Conservation (phyloP, 2,888 invertebrate genomes). For the Magallana nippona region DNA sequence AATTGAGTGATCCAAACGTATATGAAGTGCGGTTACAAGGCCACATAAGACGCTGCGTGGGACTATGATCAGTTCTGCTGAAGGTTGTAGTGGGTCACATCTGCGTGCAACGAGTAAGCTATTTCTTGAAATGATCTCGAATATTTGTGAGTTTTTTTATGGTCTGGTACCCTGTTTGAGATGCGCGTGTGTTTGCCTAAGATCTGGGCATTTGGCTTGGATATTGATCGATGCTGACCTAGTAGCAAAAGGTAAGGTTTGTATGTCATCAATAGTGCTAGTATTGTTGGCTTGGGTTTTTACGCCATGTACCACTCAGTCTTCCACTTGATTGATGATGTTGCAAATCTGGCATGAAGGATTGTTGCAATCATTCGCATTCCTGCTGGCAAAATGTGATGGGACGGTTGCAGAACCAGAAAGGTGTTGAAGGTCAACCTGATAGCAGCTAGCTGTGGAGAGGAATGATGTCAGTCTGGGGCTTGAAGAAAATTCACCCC, state of each 20-base stretch:
- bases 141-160: constrained; percentile 58
- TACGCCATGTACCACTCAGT: constrained; percentile 40
- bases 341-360: constrained; percentile 56
- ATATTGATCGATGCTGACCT: constrained; percentile 55
- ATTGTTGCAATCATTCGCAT: constrained; percentile 49
- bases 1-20: constrained; percentile 58
- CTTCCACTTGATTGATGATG: constrained; percentile 51
- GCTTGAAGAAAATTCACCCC: constrained; percentile 54
- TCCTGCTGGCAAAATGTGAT: constrained; percentile 49
- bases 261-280: constrained; percentile 34
- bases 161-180: constrained; percentile 52
- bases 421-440: constrained; percentile 42
- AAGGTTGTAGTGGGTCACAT: no score
- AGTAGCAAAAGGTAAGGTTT: constrained; percentile 53
- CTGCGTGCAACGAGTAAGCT: constrained; percentile 38
- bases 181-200: constrained; percentile 58
- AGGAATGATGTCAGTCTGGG: constrained; percentile 48
- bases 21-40: constrained; percentile 57
- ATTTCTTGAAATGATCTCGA: no score
- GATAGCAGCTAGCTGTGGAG: constrained; percentile 44
- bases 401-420: constrained; percentile 35
- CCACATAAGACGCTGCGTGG: constrained; percentile 56
- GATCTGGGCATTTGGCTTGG: constrained; percentile 59
- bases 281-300: constrained; percentile 33
- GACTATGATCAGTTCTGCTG: constrained; percentile 59